Conservation (phyloP, 2,113 vertebrate species). For the Megatriorchis doriae region DNA sequence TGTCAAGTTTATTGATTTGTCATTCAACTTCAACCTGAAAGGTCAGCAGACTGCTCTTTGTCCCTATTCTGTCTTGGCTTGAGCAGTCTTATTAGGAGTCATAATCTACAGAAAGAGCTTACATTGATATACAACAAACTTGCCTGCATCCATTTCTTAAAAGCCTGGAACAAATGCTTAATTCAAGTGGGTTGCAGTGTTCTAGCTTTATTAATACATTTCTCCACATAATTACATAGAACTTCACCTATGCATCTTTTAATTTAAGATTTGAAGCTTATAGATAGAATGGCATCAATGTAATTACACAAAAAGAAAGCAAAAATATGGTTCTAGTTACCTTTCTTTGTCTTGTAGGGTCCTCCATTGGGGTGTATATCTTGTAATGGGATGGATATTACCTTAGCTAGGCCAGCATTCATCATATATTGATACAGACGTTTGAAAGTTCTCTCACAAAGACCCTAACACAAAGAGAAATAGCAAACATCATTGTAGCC, state of each 20-base stretch:
- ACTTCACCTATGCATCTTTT: background rate
- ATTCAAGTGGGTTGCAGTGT: background rate
- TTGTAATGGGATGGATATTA: constrained; percentile 78
- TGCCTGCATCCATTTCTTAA: background rate
- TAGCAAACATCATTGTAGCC: background rate
- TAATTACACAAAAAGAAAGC: background rate
- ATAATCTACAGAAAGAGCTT: background rate
- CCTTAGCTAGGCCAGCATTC: constrained; percentile 80
- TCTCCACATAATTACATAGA: background rate
- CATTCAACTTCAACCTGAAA: background rate
- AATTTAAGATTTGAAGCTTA: background rate
- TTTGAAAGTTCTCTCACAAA: constrained; percentile 82
- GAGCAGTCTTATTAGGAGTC: background rate
- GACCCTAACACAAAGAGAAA: constrained; percentile 68
- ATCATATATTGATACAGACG: constrained; percentile 87
- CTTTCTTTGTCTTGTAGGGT: constrained; percentile 85
- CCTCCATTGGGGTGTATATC: constrained; percentile 81
- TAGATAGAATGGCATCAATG: background rate
- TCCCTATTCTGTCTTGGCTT: background rate
- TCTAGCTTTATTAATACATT: background rate
- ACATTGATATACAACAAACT: background rate
- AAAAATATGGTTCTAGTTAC: constrained; percentile 58
- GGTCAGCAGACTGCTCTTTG: background rate
- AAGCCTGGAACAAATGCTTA: background rate
- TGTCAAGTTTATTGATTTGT: background rate